A percentile compares a stretch with the other conserved stretches of the same genome.
Conservation (phyloP, 2,113 vertebrate species). For the Odocoileus hemionus region DNA sequence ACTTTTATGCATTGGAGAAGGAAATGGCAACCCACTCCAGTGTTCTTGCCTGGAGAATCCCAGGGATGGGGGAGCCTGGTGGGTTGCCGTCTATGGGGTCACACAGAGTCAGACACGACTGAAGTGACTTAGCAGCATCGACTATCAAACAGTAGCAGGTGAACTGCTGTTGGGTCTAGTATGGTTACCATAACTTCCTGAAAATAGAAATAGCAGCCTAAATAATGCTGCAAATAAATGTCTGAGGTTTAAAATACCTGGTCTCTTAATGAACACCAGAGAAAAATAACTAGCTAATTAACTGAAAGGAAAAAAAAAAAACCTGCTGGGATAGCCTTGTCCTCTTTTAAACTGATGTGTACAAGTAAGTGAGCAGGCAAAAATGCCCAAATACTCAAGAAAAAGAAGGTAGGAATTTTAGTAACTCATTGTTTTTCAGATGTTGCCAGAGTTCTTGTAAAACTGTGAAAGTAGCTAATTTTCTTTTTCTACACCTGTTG, state of each 20-base stretch:
- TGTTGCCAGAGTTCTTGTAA: not conserved
- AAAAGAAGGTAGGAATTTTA: not conserved
- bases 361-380: not conserved
- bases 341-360: not conserved
- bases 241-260: not conserved
- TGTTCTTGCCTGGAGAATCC: too few relatives aligned
- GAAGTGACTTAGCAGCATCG: not conserved
- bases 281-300: not conserved
- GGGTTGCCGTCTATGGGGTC: too few relatives aligned
- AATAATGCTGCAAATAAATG: not conserved
- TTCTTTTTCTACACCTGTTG: not conserved
- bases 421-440: not conserved
- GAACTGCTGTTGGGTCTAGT: not conserved
- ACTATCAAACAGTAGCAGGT: not conserved
- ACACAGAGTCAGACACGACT: too few relatives aligned
- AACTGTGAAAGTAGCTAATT: not conserved
- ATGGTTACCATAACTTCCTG: not conserved
- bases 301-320: not conserved
- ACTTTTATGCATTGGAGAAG: too few relatives aligned
- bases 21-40: too few relatives aligned
- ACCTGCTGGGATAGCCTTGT: not conserved
- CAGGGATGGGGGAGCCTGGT: too few relatives aligned
- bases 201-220: not conserved
- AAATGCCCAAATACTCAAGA: not conserved
- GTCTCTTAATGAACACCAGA: not conserved